phyloP scores from a whole-genome alignment of 2,888 invertebrate genomes.

The Drosophila meridionalis region DNA sequence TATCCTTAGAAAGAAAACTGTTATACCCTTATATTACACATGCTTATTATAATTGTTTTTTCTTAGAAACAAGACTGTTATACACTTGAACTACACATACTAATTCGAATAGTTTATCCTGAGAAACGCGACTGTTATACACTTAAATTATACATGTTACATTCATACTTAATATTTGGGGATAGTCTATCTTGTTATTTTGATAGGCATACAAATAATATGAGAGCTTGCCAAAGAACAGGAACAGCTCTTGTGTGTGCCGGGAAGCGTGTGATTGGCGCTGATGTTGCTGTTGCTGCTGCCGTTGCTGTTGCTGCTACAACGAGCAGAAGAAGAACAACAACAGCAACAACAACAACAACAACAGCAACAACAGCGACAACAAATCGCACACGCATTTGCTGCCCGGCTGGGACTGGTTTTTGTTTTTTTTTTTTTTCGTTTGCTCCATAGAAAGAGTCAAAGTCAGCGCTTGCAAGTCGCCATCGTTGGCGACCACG shows the following conservation, averaged over 20 bases:
- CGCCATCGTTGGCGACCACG: slow-evolving; percentile 60
- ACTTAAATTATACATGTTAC: neutral
- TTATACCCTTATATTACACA: neutral
- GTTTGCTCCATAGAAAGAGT: slow-evolving; percentile 50
- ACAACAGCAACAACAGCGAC: slow-evolving; percentile 30
- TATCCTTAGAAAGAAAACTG: no score
- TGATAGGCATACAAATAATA: slow-evolving; percentile 25
- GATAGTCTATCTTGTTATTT: neutral
- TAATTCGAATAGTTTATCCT: neutral
- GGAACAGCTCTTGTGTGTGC: slow-evolving; percentile 65
- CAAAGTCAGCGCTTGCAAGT: slow-evolving; percentile 71
- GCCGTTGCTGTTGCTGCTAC: slow-evolving; percentile 10
- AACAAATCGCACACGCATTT: slow-evolving; percentile 58
- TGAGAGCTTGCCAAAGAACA: slow-evolving; percentile 69
- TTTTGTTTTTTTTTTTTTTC: slow-evolving; percentile 19
- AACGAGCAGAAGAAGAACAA: slow-evolving; percentile 12
- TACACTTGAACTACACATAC: neutral
- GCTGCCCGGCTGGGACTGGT: slow-evolving; percentile 48
- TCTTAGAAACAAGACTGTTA: neutral
- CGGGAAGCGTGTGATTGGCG: slow-evolving; percentile 75
- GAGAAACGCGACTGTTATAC: neutral
- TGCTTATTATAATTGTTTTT: neutral
- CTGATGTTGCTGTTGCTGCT: slow-evolving; percentile 41
- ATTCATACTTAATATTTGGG: neutral
- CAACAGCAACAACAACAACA: neutral